These are phyloP conservation scores for Pipistrellus nathusii DNA, from an alignment of 2,797 vertebrate genomes.

Conservation along the genomic window DNA sequence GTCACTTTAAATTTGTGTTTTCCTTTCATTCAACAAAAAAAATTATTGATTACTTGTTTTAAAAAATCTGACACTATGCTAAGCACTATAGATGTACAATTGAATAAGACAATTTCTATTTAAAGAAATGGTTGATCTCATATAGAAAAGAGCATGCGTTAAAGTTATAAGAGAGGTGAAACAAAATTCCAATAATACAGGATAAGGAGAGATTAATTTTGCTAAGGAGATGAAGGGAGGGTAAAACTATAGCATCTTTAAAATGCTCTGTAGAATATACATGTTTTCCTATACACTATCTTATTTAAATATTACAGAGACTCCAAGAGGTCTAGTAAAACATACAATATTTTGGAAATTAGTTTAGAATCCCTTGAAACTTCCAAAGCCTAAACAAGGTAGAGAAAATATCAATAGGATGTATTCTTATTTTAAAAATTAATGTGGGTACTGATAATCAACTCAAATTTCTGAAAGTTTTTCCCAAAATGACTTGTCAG, in stretches of 20 bases:
- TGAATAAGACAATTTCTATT: background rate
- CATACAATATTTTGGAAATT: background rate
- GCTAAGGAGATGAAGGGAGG: background rate
- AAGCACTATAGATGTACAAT: background rate
- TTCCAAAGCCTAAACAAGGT: background rate
- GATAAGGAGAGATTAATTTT: slow-evolving; percentile 9
- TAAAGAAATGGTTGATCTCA: background rate
- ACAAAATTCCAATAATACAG: background rate
- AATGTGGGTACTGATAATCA: background rate
- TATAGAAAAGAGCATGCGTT: background rate
- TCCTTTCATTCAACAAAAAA: background rate
- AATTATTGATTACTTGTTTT: background rate
- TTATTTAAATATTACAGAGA: slow-evolving; percentile 30
- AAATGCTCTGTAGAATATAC: slow-evolving; percentile 14
- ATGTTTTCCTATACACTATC: background rate
- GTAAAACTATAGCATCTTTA: background rate
- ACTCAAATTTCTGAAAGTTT: slow-evolving; percentile 35
- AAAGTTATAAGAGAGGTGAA: slow-evolving; percentile 6
- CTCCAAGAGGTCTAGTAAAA: background rate
- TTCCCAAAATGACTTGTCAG: slow-evolving; percentile 1
- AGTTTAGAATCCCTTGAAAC: slow-evolving; percentile 8
- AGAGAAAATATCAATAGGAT: slow-evolving; percentile 22
- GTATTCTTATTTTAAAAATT: background rate
- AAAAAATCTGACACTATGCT: background rate
- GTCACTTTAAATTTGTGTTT: background rate